Evolutionary conservation across 2,113 vertebrate genomes (phyloP).

Genomic region (Hippolais icterina): DNA sequence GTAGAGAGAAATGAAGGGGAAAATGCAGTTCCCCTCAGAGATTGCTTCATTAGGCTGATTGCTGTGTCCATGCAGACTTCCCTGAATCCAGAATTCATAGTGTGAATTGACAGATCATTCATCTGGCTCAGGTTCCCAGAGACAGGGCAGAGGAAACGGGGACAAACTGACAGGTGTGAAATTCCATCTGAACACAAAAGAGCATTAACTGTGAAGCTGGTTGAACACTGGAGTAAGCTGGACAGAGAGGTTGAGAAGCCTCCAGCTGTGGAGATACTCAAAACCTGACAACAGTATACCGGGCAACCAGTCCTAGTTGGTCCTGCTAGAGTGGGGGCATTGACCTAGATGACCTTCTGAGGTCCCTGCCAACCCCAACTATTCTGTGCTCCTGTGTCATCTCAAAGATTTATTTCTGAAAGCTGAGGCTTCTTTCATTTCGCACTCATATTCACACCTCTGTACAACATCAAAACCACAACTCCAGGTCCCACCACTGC

Average conservation of each 20-base stretch:
- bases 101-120: not conserved
- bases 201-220: not conserved
- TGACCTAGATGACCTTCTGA: not conserved
- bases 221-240: not conserved
- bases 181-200: not conserved
- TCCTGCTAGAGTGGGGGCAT: not conserved
- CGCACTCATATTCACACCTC: not conserved
- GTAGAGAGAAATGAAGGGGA: not conserved
- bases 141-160: not conserved
- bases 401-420: not conserved
- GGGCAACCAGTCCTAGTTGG: not conserved
- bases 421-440: not conserved
- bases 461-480: not conserved
- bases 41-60: not conserved
- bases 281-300: not conserved
- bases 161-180: rapidly evolving
- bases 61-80: not conserved
- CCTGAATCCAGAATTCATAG: not conserved
- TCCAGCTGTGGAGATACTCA: not conserved
- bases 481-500: not conserved
- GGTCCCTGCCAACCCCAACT: not conserved
- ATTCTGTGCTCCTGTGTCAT: not conserved
- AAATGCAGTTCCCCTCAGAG: not conserved
- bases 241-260: not conserved
- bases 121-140: not conserved